phyloP scores from a whole-genome alignment of 2,888 invertebrate genomes.

The Synergus laeviventris region DNA sequence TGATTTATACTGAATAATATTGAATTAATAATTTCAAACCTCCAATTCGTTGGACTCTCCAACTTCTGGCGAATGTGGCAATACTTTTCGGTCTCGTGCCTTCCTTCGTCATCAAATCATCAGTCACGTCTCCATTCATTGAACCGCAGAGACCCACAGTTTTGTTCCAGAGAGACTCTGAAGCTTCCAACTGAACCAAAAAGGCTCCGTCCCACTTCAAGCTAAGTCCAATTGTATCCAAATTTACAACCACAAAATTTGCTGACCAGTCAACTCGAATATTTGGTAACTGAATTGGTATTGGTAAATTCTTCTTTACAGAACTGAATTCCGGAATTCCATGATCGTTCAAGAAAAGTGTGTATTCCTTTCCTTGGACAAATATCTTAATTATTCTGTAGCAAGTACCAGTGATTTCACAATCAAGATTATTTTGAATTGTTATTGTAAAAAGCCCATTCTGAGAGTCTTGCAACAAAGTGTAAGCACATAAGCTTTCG shows the following conservation, averaged over 20 bases:
- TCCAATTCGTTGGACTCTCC: slow-evolving; percentile 79
- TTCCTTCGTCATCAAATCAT: slow-evolving; percentile 83
- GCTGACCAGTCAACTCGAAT: slow-evolving; percentile 85
- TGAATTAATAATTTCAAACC: slow-evolving; percentile 68
- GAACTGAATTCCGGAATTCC: slow-evolving; percentile 57
- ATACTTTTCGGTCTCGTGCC: slow-evolving; percentile 76
- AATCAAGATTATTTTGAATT: slow-evolving; percentile 78
- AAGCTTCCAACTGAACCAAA: slow-evolving; percentile 82
- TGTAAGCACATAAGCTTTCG: slow-evolving; percentile 86
- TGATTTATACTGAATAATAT: slow-evolving; percentile 1
- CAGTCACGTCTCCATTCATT: slow-evolving; percentile 83
- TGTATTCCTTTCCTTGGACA: slow-evolving; percentile 84
- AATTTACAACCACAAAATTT: slow-evolving; percentile 82
- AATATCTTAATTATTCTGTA: slow-evolving; percentile 80
- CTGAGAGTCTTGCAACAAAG: slow-evolving; percentile 83
- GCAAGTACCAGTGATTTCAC: slow-evolving; percentile 77
- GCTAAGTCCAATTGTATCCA: slow-evolving; percentile 83
- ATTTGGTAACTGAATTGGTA: slow-evolving; percentile 86
- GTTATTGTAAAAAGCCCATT: slow-evolving; percentile 85
- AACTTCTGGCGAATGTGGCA: slow-evolving; percentile 79
- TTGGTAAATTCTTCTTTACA: slow-evolving; percentile 77
- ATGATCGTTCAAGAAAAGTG: slow-evolving; percentile 70
- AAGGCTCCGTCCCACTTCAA: slow-evolving; percentile 84
- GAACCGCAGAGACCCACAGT: slow-evolving; percentile 90
- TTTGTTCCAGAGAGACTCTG: slow-evolving; percentile 85